phyloP scores from a whole-genome alignment of 2,797 vertebrate genomes.

The Oophaga sylvatica region DNA sequence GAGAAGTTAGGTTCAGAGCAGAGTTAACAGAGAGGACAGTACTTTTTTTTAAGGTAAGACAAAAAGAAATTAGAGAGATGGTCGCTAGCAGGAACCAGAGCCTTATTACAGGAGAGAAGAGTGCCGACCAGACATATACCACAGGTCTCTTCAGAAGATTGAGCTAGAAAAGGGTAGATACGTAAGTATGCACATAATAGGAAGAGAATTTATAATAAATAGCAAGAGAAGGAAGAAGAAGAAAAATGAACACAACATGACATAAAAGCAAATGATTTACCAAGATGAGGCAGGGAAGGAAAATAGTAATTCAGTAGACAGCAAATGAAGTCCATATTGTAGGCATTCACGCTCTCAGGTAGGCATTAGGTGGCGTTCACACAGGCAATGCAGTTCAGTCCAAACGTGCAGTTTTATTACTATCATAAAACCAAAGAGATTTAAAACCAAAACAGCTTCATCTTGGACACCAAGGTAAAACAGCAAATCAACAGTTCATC shows the following conservation, averaged over 20 bases:
- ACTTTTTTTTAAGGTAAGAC: neutral
- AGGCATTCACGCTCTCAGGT: too few relatives aligned
- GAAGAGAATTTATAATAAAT: neutral
- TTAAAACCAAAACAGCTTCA: too few relatives aligned
- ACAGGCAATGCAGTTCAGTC: too few relatives aligned
- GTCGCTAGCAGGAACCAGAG: neutral
- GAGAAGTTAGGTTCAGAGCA: neutral
- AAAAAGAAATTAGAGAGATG: neutral
- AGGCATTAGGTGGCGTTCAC: too few relatives aligned
- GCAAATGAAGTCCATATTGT: neutral
- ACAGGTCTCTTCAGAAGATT: neutral
- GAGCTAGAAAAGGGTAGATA: neutral
- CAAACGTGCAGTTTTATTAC: too few relatives aligned
- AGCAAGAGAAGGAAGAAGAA: neutral
- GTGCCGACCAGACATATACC: too few relatives aligned
- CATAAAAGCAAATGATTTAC: neutral
- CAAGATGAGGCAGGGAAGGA: neutral
- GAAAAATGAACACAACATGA: neutral
- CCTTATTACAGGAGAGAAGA: neutral
- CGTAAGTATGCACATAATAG: neutral
- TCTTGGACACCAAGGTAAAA: too few relatives aligned
- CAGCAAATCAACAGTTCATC: too few relatives aligned
- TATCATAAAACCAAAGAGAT: too few relatives aligned
- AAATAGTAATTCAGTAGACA: neutral
- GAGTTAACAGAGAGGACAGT: neutral